Conservation (phyloP, 2,888 invertebrate genomes). For the Palloptera scutellata region DNA sequence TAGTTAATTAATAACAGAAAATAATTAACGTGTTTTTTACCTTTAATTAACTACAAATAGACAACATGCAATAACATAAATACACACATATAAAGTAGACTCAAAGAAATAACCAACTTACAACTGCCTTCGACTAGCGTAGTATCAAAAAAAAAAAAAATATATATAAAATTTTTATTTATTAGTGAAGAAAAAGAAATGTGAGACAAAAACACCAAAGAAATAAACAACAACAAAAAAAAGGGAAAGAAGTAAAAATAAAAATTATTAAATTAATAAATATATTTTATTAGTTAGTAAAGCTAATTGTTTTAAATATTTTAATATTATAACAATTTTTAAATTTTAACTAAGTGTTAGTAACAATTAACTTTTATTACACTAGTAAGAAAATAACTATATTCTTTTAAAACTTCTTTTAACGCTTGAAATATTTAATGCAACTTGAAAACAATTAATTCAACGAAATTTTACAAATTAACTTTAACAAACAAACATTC, state of each 20-base stretch:
- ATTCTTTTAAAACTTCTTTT: neutral
- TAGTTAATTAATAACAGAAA: too few species aligned
- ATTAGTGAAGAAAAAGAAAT: conserved; percentile 28
- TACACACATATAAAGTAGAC: neutral
- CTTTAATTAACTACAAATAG: conserved; percentile 14
- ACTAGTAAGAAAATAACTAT: too few species aligned
- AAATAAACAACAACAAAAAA: conserved; percentile 29
- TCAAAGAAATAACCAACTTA: conserved; percentile 47
- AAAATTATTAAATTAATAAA: conserved; percentile 17
- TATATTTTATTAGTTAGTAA: neutral
- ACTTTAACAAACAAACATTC: too few species aligned
- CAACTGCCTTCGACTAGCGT: conserved; percentile 56
- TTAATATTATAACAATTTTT: neutral
- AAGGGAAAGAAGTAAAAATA: conserved; percentile 26
- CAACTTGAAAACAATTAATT: too few species aligned
- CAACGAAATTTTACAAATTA: too few species aligned
- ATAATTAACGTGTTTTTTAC: conserved; percentile 18
- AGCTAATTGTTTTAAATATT: conserved; percentile 3
- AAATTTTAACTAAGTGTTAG: neutral
- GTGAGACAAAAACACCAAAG: conserved; percentile 22
- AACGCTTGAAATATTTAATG: too few species aligned
- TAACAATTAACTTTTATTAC: too few species aligned
- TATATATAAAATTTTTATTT: conserved; percentile 24
- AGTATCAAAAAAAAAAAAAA: conserved; percentile 19
- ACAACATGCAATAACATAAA: conserved; percentile 20